Conservation (phyloP, 2,888 invertebrate species). For the Ephialtes manifestator region DNA sequence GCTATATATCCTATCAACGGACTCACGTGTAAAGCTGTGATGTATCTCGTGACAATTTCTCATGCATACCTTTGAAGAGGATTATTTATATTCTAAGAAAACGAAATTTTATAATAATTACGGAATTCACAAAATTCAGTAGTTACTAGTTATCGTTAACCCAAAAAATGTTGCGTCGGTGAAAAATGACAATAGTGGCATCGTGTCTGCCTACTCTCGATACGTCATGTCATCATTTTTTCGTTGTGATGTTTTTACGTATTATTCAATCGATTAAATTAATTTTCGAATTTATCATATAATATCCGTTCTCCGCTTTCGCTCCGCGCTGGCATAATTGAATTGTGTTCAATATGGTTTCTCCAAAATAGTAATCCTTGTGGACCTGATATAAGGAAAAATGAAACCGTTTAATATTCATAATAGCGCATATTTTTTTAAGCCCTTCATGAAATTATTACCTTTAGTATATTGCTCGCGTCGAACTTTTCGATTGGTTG, state of each 20-base stretch:
- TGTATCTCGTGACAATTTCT: not conserved
- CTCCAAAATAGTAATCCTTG: slow-evolving; percentile 91
- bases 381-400: slow-evolving; percentile 82
- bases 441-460: slow-evolving; percentile 74
- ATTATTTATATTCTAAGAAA: too few species aligned
- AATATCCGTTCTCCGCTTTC: slow-evolving; percentile 88
- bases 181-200: not conserved
- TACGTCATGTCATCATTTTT: too few species aligned
- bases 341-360: slow-evolving; percentile 88
- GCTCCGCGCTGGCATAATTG: slow-evolving; percentile 91
- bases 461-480: slow-evolving; percentile 89
- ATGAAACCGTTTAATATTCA: not conserved
- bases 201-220: too few species aligned
- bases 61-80: too few species aligned
- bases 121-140: too few species aligned
- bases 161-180: not conserved
- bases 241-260: too few species aligned
- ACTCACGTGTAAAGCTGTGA: not conserved
- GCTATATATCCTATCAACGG: not conserved
- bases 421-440: not conserved
- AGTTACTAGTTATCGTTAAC: not conserved
- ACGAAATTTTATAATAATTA: too few species aligned
- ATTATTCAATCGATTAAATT: slow-evolving; percentile 64
- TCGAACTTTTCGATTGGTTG: slow-evolving; percentile 88
- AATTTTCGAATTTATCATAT: slow-evolving; percentile 87